Evolutionary conservation across 1,140 invertebrate genomes (phyloP).

Genomic region (Pogonognathellus flavescens): DNA sequence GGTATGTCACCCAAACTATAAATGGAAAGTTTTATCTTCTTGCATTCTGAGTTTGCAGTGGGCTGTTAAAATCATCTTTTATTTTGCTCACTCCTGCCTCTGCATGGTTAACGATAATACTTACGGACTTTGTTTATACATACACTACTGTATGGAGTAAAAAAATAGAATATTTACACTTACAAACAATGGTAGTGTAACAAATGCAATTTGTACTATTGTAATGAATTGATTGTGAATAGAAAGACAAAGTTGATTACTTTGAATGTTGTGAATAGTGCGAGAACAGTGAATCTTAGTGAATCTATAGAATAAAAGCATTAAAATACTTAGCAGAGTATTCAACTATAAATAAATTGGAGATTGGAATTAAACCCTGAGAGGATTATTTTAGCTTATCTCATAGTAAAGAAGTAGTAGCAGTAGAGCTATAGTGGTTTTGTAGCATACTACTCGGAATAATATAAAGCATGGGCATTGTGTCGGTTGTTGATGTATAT

Average conservation of each 20-base stretch:
- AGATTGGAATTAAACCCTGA: slow-evolving; percentile 29
- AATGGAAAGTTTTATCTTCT: no score
- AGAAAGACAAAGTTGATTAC: not conserved
- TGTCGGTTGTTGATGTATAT: not conserved
- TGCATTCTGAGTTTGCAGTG: no score
- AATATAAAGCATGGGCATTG: not conserved
- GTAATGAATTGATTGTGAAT: no score
- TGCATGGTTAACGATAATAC: no score
- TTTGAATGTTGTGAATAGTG: not conserved
- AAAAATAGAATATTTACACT: no score
- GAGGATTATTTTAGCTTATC: not conserved
- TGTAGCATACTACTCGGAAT: not conserved
- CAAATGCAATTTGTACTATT: no score
- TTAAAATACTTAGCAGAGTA: not conserved
- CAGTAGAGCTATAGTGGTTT: not conserved
- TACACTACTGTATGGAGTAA: no score
- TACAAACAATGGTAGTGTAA: no score
- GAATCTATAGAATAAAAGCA: not conserved
- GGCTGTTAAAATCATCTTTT: no score
- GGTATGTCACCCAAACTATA: no score
- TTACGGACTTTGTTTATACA: no score
- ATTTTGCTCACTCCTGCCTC: no score
- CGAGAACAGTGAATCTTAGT: not conserved
- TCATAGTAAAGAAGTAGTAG: not conserved
- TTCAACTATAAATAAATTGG: slow-evolving; percentile 1